Percentiles rank a stretch among this genome's conserved stretches.
Conservation (phyloP, 1,140 invertebrate species). For the Zophobas atratus region DNA sequence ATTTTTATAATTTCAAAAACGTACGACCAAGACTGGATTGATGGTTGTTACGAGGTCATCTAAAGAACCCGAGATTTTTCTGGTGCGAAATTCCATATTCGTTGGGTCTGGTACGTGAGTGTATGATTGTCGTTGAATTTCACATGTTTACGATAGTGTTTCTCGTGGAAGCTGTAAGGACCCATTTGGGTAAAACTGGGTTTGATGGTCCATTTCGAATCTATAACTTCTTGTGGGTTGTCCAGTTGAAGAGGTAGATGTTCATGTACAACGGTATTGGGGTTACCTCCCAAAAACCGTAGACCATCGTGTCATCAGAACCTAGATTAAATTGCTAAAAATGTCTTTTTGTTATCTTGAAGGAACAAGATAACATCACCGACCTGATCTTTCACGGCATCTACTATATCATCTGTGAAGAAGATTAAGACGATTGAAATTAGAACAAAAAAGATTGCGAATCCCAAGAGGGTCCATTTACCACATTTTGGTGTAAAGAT, state of each 20-base stretch:
- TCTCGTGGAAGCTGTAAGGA: constrained; percentile 76
- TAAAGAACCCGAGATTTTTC: constrained; percentile 80
- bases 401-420: constrained; percentile 16
- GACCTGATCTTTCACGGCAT: constrained; percentile 12
- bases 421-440: constrained; percentile 7
- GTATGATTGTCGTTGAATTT: constrained; percentile 85
- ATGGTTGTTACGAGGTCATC: constrained; percentile 82
- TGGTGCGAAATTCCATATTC: constrained; percentile 82
- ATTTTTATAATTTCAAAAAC: constrained; percentile 51
- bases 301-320: constrained; percentile 73
- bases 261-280: constrained; percentile 84
- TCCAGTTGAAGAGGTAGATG: constrained; percentile 88
- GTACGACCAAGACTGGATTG: constrained; percentile 85
- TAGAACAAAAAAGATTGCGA: constrained; percentile 18
- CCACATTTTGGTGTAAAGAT: constrained; percentile 34
- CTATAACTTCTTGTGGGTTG: constrained; percentile 76
- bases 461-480: constrained; percentile 34
- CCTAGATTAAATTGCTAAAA: constrained; percentile 76
- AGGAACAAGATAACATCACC: constrained; percentile 1
- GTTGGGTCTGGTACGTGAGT: constrained; percentile 83
- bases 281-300: constrained; percentile 80
- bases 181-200: constrained; percentile 79
- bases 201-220: constrained; percentile 69
- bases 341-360: constrained; percentile 45
- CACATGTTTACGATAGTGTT: constrained; percentile 75